Evolutionary conservation across 2,888 invertebrate species (phyloP), one percentile per base, ranked within the genome.

Genomic region (Leuctra nigra): DNA sequence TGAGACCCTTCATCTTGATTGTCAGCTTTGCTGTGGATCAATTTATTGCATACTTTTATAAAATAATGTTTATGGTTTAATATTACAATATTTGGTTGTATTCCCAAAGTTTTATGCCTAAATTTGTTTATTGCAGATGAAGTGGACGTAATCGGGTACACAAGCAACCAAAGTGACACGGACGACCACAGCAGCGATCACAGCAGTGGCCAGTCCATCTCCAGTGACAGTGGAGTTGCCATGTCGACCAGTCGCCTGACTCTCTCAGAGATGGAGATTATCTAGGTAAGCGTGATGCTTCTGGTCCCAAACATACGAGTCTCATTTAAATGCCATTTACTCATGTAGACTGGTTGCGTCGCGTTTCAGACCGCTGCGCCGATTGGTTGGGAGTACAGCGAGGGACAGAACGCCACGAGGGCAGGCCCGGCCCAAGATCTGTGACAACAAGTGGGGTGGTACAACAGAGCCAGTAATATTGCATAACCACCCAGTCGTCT

Each of bases 121-220:
- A n/a, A n/a, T n/a, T n/a, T 6, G 6, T 29, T 29, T 7, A 29
- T 76, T 81, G 22, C 81, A 89, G 88, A 89, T 75, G 89, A 89
- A 73, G 87, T 89, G 68, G 90, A 90, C 74, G 87, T 90, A 69
- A 85, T 87, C 68, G 89, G 90, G 57, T 89, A 89, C 76, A 87
- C 86, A 71, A 86, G 86, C 71, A 87, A 86, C 77, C 87, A 87
- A 73, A 88, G 85, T 71, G 86, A 88, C 73, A 85, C 86, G 65
- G 89, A 89, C 75, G 89, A 89, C 72, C 83, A 87, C 69, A 83
- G 84, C 73, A 87, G 87, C 63, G 83, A 82, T 57, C 85, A 85
- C 73, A 50, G 50, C 50, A 86, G 86, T 72, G 74, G 70, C 33
- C 76, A 76, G 68, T 76, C 75, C 59, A 72, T 74, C 61, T 82